These are phyloP conservation scores for Crepidodera aurea DNA, from an alignment of 2,888 invertebrate species.

Conservation along the genomic window DNA sequence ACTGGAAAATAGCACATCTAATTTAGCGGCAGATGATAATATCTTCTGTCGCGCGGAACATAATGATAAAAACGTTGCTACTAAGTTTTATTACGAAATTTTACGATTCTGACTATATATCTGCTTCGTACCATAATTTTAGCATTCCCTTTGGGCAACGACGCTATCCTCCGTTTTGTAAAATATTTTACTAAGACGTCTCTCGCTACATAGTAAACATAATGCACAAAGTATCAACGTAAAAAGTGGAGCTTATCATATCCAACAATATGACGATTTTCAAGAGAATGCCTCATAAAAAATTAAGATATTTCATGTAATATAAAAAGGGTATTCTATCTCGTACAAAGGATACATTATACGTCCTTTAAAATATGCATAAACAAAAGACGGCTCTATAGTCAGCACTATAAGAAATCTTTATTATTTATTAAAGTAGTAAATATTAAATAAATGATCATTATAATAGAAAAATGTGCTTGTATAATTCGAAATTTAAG, in stretches of 20 bases:
- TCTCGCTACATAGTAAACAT: not conserved
- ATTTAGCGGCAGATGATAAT: no score
- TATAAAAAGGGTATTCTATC: conserved; percentile 1
- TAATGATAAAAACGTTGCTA: no score
- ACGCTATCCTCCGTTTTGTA: not conserved
- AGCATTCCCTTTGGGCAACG: no score
- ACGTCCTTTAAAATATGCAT: conserved; percentile 22
- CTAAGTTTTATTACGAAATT: no score
- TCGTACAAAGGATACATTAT: conserved; percentile 9
- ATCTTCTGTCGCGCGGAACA: no score
- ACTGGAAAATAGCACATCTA: no score
- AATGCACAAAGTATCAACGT: not conserved
- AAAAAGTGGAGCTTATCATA: not conserved
- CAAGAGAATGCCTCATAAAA: not conserved
- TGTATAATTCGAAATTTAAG: no score
- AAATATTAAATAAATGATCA: no score
- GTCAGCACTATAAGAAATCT: conserved; percentile 2
- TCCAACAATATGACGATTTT: not conserved
- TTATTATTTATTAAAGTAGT: no score
- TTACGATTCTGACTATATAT: no score
- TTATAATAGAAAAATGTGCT: no score
- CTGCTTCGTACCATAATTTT: no score
- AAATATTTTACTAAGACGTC: not conserved
- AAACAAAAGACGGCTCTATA: conserved; percentile 14
- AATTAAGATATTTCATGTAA: conserved; percentile 1